Percentiles rank a stretch among this genome's conserved stretches.
Conservation (phyloP, 1,140 invertebrate genomes). For the Aporrectodea caliginosa region DNA sequence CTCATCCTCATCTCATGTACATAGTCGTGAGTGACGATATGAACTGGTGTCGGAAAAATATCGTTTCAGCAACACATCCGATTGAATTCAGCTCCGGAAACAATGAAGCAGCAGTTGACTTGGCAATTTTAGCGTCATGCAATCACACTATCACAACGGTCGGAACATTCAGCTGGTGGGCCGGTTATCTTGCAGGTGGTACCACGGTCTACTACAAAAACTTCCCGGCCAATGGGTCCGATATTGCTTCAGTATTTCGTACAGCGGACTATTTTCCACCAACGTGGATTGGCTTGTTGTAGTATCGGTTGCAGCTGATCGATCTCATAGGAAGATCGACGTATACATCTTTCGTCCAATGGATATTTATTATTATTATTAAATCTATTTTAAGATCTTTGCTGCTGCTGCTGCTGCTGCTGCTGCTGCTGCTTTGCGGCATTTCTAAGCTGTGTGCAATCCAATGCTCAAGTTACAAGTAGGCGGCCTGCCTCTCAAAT, state of each 20-base stretch:
- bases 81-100: not conserved
- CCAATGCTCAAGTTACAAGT: no score
- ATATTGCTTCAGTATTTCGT: not conserved
- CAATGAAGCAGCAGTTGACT: slow-evolving; percentile 42
- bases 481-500: no score
- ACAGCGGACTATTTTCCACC: not conserved
- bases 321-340: not conserved
- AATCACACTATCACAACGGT: slow-evolving; percentile 45
- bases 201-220: slow-evolving; percentile 34
- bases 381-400: no score
- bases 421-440: no score
- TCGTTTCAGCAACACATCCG: not conserved
- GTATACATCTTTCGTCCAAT: not conserved
- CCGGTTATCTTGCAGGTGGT: slow-evolving; percentile 38
- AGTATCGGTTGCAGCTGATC: not conserved
- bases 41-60: not conserved
- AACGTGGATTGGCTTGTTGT: not conserved
- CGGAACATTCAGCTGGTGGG: slow-evolving; percentile 48
- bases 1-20: not conserved
- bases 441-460: no score
- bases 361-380: not conserved
- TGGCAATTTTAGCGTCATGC: slow-evolving; percentile 41
- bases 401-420: no score
- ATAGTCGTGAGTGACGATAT: slow-evolving; percentile 13
- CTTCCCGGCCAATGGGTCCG: not conserved